A percentile compares a stretch with the other conserved stretches of the same genome.
These are phyloP conservation scores for Ditylenchus weischeri DNA, from an alignment of 2,888 invertebrate genomes.

Conservation along the genomic window DNA sequence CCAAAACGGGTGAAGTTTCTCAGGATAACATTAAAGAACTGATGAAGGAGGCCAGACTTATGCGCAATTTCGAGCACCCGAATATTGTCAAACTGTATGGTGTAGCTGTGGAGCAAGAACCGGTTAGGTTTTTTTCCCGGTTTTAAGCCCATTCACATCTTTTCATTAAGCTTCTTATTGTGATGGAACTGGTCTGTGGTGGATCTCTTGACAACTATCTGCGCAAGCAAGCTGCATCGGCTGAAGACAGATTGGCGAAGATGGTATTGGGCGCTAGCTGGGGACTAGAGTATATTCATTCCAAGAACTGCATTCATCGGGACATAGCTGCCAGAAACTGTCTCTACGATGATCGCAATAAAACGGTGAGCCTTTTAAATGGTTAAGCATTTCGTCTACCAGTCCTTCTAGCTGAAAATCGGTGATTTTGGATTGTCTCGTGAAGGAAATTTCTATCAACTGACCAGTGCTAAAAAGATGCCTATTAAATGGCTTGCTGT, in stretches of 20 bases:
- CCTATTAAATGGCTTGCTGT: constrained; percentile 26
- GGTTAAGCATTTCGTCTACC: constrained; percentile 29
- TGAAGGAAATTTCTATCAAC: constrained; percentile 36
- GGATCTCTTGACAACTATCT: constrained; percentile 29
- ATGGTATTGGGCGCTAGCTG: constrained; percentile 26
- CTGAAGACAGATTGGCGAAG: constrained; percentile 18
- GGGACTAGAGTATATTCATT: constrained; percentile 29
- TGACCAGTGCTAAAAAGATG: constrained; percentile 32
- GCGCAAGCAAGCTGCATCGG: constrained; percentile 5
- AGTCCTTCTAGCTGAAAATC: constrained; percentile 34
- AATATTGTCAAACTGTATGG: constrained; percentile 93
- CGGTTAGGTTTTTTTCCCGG: constrained; percentile 58
- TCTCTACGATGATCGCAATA: constrained; percentile 15
- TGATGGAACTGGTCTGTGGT: constrained; percentile 81
- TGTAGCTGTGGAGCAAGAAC: constrained; percentile 93
- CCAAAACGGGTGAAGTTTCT: constrained; percentile 20
- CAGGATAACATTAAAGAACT: constrained; percentile 31
- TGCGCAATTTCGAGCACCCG: constrained; percentile 93
- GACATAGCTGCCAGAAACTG: constrained; percentile 31
- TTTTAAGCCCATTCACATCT: too few species aligned
- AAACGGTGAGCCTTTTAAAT: background rate
- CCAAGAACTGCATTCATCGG: constrained; percentile 23
- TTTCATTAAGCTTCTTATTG: constrained; percentile 76
- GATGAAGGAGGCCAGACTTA: constrained; percentile 77
- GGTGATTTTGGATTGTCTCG: constrained; percentile 28